Conservation (phyloP, 2,888 invertebrate genomes). For the Callyntrura guangdongensis region DNA sequence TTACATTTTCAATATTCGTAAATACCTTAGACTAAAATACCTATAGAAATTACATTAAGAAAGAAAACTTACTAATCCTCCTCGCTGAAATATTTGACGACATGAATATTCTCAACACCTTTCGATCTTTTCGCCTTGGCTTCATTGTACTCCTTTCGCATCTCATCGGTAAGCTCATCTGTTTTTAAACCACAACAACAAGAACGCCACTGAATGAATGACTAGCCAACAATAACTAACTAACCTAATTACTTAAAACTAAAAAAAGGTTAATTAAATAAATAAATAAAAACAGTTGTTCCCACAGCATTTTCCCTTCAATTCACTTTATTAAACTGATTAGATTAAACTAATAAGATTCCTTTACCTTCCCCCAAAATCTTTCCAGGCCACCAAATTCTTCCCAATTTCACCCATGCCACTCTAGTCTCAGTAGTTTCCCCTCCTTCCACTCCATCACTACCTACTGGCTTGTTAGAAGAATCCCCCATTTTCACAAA, state of each 20-base stretch:
- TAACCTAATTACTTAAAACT: not conserved
- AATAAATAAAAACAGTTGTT: too few species aligned
- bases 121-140: constrained; percentile 1
- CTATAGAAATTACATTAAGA: not conserved
- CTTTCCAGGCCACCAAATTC: constrained; percentile 63
- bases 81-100: constrained; percentile 68
- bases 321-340: too few species aligned
- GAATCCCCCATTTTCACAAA: constrained; percentile 44
- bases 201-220: too few species aligned
- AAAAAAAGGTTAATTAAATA: not conserved
- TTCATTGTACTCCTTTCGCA: not conserved
- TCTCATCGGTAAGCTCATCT: constrained; percentile 54
- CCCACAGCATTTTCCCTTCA: too few species aligned
- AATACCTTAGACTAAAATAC: not conserved
- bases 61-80: constrained; percentile 62
- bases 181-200: too few species aligned
- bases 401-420: constrained; percentile 53
- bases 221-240: too few species aligned
- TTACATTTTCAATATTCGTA: too few species aligned
- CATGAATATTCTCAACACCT: constrained; percentile 1
- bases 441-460: not conserved
- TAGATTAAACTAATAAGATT: not conserved
- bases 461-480: not conserved
- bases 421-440: not conserved
- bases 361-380: constrained; percentile 39